A percentile compares a stretch with the other conserved stretches of the same genome.
These are phyloP conservation scores for Euschistus heros DNA, from an alignment of 1,140 invertebrate species.

Conservation along the genomic window DNA sequence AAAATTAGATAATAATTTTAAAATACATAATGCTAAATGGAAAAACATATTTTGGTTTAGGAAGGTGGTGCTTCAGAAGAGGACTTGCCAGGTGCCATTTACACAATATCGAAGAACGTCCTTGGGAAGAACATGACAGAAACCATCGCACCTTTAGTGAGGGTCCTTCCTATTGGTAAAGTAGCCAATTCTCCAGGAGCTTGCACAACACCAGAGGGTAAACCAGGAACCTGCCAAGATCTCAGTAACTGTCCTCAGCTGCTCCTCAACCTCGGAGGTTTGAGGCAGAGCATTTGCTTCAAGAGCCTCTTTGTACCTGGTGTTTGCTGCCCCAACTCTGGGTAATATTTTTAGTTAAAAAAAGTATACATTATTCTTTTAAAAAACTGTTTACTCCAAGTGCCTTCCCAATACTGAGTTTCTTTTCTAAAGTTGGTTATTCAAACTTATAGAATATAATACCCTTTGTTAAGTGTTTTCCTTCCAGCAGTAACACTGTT, in stretches of 20 bases:
- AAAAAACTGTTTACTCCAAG: too few species aligned
- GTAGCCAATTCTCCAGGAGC: conserved; percentile 27
- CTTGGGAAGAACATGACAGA: conserved; percentile 68
- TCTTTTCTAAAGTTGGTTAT: too few species aligned
- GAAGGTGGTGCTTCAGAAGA: conserved; percentile 31
- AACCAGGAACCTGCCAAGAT: conserved; percentile 72
- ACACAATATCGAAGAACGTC: conserved; percentile 70
- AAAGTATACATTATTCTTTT: too few species aligned
- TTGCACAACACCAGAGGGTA: conserved; percentile 71
- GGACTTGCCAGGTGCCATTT: conserved; percentile 57
- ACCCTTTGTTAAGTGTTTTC: too few species aligned
- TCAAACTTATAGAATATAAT: too few species aligned
- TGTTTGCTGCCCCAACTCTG: conserved; percentile 63
- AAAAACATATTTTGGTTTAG: too few species aligned
- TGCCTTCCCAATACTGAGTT: too few species aligned
- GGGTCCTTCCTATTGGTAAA: conserved; percentile 46
- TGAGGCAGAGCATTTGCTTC: conserved; percentile 81
- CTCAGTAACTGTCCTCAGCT: conserved; percentile 79
- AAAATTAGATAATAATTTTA: too few species aligned
- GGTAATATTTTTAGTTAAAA: neutral
- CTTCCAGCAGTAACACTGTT: too few species aligned
- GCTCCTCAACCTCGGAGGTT: conserved; percentile 65
- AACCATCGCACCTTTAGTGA: conserved; percentile 59
- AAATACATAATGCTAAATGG: too few species aligned
- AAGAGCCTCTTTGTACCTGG: conserved; percentile 84